These are phyloP conservation scores for Conchocele bisecta DNA, from an alignment of 2,888 invertebrate genomes.

Conservation along the genomic window DNA sequence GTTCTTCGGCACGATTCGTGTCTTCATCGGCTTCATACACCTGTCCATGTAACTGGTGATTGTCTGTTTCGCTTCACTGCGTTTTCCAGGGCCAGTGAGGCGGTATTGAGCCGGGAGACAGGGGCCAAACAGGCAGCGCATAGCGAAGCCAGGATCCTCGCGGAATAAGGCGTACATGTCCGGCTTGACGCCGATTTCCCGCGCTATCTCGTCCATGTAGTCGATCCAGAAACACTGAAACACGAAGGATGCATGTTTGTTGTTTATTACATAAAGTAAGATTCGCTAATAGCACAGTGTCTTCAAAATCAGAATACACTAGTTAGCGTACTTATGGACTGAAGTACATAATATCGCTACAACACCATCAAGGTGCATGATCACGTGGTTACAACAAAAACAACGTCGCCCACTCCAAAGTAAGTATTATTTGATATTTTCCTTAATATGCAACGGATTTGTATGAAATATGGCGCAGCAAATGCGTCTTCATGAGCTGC, in stretches of 20 bases:
- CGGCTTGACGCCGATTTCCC: slow-evolving; percentile 73
- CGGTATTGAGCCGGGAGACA: slow-evolving; percentile 80
- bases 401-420: too few species aligned
- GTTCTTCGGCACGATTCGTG: slow-evolving; percentile 55
- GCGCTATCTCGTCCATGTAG: slow-evolving; percentile 80
- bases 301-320: background rate
- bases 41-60: slow-evolving; percentile 58
- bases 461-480: too few species aligned
- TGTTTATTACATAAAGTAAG: background rate
- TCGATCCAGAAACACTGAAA: slow-evolving; percentile 80
- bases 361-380: too few species aligned
- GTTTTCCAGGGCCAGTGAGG: slow-evolving; percentile 72
- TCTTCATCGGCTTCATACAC: slow-evolving; percentile 50
- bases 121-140: slow-evolving; percentile 77
- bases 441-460: too few species aligned
- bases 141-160: slow-evolving; percentile 71
- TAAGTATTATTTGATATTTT: too few species aligned
- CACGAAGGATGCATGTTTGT: background rate
- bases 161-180: slow-evolving; percentile 64
- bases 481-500: too few species aligned
- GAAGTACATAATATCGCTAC: too few species aligned
- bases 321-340: too few species aligned
- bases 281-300: background rate
- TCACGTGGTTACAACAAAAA: too few species aligned
- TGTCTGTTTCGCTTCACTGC: slow-evolving; percentile 68